These are phyloP conservation scores for Muscicapa striata DNA, from an alignment of 2,797 vertebrate species.

Conservation along the genomic window DNA sequence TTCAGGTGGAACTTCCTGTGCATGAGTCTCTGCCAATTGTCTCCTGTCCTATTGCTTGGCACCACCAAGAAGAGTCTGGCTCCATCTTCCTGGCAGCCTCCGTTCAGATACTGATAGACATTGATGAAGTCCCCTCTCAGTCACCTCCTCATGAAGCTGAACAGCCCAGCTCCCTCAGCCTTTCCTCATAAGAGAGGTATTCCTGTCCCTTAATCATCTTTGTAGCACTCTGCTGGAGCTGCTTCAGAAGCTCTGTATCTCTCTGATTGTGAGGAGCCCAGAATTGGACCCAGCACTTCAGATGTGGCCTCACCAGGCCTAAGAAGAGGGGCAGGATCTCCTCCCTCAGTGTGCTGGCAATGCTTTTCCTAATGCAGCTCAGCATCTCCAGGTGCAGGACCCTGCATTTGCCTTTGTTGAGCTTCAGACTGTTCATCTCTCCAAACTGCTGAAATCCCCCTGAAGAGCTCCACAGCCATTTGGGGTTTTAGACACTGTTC, in stretches of 20 bases:
- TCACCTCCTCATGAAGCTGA: neutral
- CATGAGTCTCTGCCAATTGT: neutral
- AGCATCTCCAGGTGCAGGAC: neutral
- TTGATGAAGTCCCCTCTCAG: neutral
- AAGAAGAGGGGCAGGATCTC: no score
- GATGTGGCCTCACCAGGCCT: neutral
- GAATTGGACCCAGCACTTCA: neutral
- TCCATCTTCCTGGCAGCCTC: no score
- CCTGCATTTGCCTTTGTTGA: neutral
- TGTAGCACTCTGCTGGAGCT: neutral
- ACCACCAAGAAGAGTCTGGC: neutral
- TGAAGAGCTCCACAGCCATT: neutral
- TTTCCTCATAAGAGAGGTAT: fast-evolving
- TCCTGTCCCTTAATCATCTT: neutral
- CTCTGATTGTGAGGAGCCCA: neutral
- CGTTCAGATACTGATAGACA: neutral
- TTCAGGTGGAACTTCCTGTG: neutral
- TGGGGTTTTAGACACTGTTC: neutral
- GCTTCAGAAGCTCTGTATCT: neutral
- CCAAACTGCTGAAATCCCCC: neutral
- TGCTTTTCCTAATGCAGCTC: neutral
- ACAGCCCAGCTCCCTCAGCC: neutral
- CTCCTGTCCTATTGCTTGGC: no score
- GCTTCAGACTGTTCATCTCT: neutral
- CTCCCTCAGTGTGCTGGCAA: neutral